A percentile compares a stretch with the other conserved stretches of the same genome.
Evolutionary conservation across 2,888 invertebrate species (phyloP).

Genomic region (Thera obeliscata): DNA sequence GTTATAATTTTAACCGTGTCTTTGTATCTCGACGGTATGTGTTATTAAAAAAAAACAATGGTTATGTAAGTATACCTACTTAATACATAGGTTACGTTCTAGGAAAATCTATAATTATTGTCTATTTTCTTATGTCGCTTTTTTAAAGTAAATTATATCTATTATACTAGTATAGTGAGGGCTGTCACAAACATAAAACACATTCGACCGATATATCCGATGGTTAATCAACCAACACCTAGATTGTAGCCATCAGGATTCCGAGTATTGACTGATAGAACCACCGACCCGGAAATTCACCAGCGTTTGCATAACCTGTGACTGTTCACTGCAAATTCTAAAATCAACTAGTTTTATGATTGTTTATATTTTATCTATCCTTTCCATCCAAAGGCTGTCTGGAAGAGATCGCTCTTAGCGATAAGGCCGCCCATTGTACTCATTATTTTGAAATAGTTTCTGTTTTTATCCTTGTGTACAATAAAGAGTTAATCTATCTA

Average conservation of each 20-base stretch:
- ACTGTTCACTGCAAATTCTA: not conserved
- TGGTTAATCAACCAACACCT: not conserved
- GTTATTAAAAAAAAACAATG: not conserved
- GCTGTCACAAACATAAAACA: too few species aligned
- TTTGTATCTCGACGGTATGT: not conserved
- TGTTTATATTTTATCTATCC: too few species aligned
- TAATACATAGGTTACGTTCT: not conserved
- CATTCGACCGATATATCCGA: not conserved
- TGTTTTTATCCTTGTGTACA: too few species aligned
- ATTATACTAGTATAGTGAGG: too few species aligned
- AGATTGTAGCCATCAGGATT: not conserved
- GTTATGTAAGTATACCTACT: not conserved
- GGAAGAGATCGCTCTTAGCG: too few species aligned
- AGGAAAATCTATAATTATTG: not conserved
- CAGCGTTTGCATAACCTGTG: not conserved
- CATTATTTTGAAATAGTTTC: too few species aligned
- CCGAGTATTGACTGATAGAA: not conserved
- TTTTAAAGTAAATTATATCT: too few species aligned
- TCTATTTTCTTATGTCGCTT: not conserved
- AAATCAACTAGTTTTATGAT: too few species aligned
- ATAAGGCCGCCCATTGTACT: too few species aligned
- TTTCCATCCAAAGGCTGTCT: too few species aligned
- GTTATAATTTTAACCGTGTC: not conserved
- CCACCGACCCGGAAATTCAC: not conserved
- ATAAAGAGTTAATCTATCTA: too few species aligned